phyloP scores from a whole-genome alignment of 1,140 invertebrate genomes.

The Luehdorfia chinensis region DNA sequence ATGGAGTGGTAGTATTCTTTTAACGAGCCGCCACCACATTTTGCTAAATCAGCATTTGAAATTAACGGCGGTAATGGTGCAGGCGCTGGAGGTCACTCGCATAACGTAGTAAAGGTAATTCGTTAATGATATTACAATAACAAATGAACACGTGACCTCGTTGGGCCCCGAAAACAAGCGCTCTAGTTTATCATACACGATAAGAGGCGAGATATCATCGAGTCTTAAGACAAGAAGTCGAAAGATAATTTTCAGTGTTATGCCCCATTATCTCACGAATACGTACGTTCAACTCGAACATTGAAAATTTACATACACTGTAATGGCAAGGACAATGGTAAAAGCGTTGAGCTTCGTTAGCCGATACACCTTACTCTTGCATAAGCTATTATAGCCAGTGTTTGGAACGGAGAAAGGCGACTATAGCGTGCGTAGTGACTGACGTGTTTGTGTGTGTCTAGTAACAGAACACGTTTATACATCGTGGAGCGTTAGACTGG shows the following conservation, averaged over 20 bases:
- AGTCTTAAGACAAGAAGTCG: constrained; percentile 42
- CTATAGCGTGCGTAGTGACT: background rate
- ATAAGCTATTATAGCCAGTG: background rate
- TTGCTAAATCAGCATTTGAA: too few relatives aligned
- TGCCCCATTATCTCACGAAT: constrained; percentile 42
- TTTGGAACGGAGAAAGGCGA: background rate
- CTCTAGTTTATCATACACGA: constrained; percentile 25
- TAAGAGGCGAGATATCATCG: constrained; percentile 32
- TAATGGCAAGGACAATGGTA: constrained; percentile 21
- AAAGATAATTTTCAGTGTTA: constrained; percentile 38
- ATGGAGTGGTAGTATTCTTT: too few relatives aligned
- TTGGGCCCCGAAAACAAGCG: constrained; percentile 16
- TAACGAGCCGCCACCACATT: too few relatives aligned
- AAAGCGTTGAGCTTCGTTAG: constrained; percentile 10
- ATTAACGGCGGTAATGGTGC: too few relatives aligned
- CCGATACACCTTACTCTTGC: background rate
- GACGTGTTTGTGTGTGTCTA: background rate
- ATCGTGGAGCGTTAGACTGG: background rate
- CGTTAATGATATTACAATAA: constrained; percentile 20
- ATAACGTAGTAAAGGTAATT: too few relatives aligned
- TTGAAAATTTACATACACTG: constrained; percentile 43
- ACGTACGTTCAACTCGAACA: constrained; percentile 52
- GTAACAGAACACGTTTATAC: background rate
- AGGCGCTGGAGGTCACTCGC: too few relatives aligned
- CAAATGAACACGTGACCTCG: constrained; percentile 24